Conservation (phyloP, 2,888 invertebrate genomes). For the Diaperis boleti region DNA sequence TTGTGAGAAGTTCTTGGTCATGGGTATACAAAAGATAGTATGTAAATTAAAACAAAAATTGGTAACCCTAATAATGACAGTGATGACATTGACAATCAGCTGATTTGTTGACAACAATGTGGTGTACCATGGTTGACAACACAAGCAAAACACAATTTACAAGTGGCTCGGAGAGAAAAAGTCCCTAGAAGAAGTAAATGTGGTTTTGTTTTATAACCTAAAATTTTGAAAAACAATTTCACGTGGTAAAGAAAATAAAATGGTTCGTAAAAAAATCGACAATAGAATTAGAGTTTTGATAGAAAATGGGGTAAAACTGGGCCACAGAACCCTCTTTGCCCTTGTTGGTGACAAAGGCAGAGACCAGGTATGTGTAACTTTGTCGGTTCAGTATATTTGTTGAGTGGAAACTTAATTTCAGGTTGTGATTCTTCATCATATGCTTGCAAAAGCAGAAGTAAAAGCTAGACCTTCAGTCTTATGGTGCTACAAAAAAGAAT, state of each 20-base stretch:
- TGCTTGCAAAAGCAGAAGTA: conserved; percentile 94
- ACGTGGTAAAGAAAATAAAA: no score
- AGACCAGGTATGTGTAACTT: conserved; percentile 81
- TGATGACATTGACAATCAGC: background rate
- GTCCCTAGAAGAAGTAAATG: no score
- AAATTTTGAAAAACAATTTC: conserved; percentile 2
- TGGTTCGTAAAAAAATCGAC: conserved; percentile 96
- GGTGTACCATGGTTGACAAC: no score
- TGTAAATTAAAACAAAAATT: background rate
- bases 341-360: conserved; percentile 95
- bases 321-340: conserved; percentile 94
- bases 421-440: conserved; percentile 97
- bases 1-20: background rate
- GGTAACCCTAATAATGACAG: conserved; percentile 1
- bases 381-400: background rate
- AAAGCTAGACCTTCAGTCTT: conserved; percentile 94
- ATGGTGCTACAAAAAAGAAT: conserved; percentile 97
- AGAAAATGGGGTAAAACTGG: conserved; percentile 93
- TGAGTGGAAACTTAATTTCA: conserved; percentile 59
- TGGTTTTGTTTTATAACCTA: conserved; percentile 17
- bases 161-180: no score
- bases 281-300: conserved; percentile 95
- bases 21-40: conserved; percentile 1
- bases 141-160: no score
- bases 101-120: background rate